Evolutionary conservation across 1,140 invertebrate genomes (phyloP).

Genomic region (Drosophila takahashii): DNA sequence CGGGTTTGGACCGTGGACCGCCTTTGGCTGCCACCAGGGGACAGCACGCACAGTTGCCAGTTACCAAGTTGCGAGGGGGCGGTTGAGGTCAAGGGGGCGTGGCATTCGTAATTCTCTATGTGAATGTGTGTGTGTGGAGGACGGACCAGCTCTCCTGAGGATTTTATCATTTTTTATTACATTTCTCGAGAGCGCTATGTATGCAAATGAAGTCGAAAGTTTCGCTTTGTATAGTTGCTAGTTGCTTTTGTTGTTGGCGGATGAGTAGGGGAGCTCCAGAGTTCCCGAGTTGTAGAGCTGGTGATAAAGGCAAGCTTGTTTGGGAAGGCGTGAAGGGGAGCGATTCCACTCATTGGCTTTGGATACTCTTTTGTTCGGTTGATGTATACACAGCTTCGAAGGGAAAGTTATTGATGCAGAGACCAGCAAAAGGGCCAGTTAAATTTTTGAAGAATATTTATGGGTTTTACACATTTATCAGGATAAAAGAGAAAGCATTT

Average conservation of each 20-base stretch:
- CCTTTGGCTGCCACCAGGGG: conserved; percentile 46
- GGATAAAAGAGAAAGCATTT: neutral
- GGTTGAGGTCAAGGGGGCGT: conserved; percentile 14
- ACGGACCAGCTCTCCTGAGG: conserved; percentile 39
- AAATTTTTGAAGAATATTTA: neutral
- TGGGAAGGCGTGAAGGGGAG: conserved; percentile 28
- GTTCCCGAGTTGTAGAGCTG: neutral
- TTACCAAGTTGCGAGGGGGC: conserved; percentile 34
- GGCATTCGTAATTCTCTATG: conserved; percentile 7
- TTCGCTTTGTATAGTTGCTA: conserved; percentile 77
- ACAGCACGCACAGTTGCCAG: conserved; percentile 48
- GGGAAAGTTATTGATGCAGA: neutral
- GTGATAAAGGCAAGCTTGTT: conserved; percentile 18
- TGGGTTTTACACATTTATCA: neutral
- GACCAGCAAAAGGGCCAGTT: neutral
- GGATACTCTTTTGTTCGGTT: conserved; percentile 19
- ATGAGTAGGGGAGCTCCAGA: neutral
- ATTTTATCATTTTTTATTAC: conserved; percentile 84
- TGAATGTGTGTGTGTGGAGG: conserved; percentile 9
- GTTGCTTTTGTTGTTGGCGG: conserved; percentile 54
- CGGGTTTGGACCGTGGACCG: conserved; percentile 25
- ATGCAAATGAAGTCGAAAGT: conserved; percentile 83
- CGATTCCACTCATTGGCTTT: conserved; percentile 20
- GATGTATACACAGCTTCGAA: conserved; percentile 4
- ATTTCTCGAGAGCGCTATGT: conserved; percentile 82